Percentiles rank a stretch among this genome's conserved stretches.
Conservation (phyloP, 1,140 invertebrate species). For the Calosoma granatense region DNA sequence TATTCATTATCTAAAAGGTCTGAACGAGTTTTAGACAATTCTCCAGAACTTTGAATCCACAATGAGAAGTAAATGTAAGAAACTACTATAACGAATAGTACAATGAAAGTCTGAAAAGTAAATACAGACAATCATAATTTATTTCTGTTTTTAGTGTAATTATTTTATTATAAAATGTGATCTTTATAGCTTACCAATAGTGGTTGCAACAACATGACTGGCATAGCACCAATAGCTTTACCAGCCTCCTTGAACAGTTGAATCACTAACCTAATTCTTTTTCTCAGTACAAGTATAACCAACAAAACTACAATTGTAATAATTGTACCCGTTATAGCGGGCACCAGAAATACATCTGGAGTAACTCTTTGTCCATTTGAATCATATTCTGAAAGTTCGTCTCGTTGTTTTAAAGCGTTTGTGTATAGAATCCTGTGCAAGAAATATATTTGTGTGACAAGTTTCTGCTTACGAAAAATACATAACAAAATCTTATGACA, state of each 20-base stretch:
- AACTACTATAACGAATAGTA: constrained; percentile 41
- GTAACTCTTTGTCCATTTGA: constrained; percentile 25
- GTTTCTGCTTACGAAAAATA: too few species aligned
- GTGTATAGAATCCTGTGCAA: too few species aligned
- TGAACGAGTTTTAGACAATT: too few species aligned
- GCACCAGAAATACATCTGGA: constrained; percentile 37
- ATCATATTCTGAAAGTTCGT: constrained; percentile 30
- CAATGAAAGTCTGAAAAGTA: constrained; percentile 51
- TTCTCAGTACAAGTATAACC: constrained; percentile 62
- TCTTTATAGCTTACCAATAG: constrained; percentile 45
- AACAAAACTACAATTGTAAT: constrained; percentile 52
- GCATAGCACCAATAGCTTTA: constrained; percentile 59
- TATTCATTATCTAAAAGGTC: too few species aligned
- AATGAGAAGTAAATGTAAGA: constrained; percentile 50
- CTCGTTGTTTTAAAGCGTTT: constrained; percentile 27
- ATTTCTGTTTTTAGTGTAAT: constrained; percentile 10
- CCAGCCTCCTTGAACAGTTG: constrained; percentile 66
- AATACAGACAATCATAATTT: constrained; percentile 10
- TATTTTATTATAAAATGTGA: constrained; percentile 11
- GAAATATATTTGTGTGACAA: too few species aligned
- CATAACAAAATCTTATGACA: too few species aligned
- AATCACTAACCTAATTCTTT: constrained; percentile 57
- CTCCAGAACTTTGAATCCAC: constrained; percentile 54
- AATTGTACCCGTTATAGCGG: constrained; percentile 52
- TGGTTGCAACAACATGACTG: constrained; percentile 64